Base-by-base conservation (phyloP, 2,888 invertebrate genomes). In the Thecophora atra region DNA sequence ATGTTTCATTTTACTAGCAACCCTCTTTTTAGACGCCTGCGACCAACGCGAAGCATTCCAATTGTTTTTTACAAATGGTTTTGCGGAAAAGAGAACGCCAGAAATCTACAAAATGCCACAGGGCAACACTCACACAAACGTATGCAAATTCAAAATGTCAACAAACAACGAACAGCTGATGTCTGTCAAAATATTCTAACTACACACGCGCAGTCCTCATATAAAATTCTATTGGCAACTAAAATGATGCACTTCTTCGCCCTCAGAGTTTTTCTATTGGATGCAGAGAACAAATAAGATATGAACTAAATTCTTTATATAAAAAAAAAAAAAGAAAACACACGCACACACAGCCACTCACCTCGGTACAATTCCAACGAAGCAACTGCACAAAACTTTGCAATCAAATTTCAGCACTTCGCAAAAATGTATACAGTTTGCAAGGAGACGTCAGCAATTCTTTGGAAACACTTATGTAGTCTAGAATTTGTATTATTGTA, bases 81-180 rank as follows among this genome's bases (percentile, higher is more conserved):
- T n/a, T 19, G 52, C n/a, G 7, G 52, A 21, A 52, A 54, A 1
- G 19, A n/a, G n/a, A 8, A 2, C 52, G 21, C 37, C 37, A 2
- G 52, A 52, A 52, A 52, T 1, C 11, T 2, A 8, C 7, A 6
- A 37, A 8, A 62, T 19, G 58, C 1, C 26, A 21, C 60, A 60
- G 24, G 13, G 21, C 15, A 13, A 62, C n/a, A 37, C 5, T 5
- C 37, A n/a, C 37, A 37, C 28, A 4, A 19, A 30, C 62, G 30
- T 13, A 37, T 11, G 6, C 11, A 37, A 63, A 37, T 37, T 8
- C 3, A 21, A 44, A 63, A 63, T 63, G 63, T 63, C 63, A 63
- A 63, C 63, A 63, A 63, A 63, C 63, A 63, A 30, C 42, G 21
- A 63, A 19, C 63, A 63, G 63, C 63, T 63, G 63, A 63, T 24